Evolutionary conservation across 2,888 invertebrate species (phyloP), one percentile per base, ranked within the genome.

Genomic region (Pterostichus niger): DNA sequence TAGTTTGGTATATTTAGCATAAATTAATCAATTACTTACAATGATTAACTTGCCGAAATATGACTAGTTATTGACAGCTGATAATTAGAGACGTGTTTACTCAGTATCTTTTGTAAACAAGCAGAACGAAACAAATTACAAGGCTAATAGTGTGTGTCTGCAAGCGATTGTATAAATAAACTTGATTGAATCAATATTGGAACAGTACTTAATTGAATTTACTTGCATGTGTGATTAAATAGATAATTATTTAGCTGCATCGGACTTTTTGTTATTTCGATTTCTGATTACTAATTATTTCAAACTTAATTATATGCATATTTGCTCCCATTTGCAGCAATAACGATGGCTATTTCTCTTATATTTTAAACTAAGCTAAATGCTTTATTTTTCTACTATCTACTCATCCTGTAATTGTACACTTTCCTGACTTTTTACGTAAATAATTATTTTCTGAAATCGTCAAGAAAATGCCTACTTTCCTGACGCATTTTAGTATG

Each of bases 121-220:
- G 31, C 2, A 59, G 40, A 49, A 35, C 13, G 64, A 6, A 64
- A 64, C 64, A 64, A 64, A 64, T 64, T 35, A 64, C 64, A 64
- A 64, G 64, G 64, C 33, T 64, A 64, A 64, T 64, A 13, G 33
- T 13, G 13, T 3, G 31, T 33, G 35, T 35, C 64, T 64, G 35
- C 6, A 64, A 31, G 59, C 59, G 54, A 59, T 11, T 59, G 64
- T 35, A 64, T 64, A 64, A 64, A 64, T 64, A 59, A 59, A 64
- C 64, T n/a, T 35, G 35, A 64, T 40, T 33, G 35, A 13, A 35
- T 64, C 64, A 64, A 64, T 64, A 64, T 64, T 64, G 33, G 9
- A 64, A 64, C 35, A 35, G 33, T 6, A 64, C 64, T 64, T 64
- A 64, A 64, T 64, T 64, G 13, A 64, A 35, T 64, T 11, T 64